Percentiles rank a stretch among this genome's conserved stretches.
Conservation (phyloP, 2,113 vertebrate species). For the Zosterops hypoxanthus region DNA sequence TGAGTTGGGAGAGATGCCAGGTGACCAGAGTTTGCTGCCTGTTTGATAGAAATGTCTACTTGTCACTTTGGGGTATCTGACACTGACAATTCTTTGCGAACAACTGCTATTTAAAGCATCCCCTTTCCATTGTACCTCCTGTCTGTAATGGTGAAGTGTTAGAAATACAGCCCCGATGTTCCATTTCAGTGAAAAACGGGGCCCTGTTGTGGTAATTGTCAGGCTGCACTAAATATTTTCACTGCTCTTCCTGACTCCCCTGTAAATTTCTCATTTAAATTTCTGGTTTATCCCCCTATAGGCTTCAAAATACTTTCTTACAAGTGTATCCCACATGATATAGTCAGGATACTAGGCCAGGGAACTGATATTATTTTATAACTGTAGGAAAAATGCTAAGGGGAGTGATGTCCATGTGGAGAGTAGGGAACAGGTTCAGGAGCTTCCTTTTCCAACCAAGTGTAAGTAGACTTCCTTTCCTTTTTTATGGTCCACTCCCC, state of each 20-base stretch:
- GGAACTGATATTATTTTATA: neutral
- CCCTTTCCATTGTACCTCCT: neutral
- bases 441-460: neutral
- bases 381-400: neutral
- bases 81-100: neutral
- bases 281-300: neutral
- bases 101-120: constrained; percentile 47
- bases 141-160: neutral
- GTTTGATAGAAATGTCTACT: constrained; percentile 20
- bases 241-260: neutral
- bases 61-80: constrained; percentile 19
- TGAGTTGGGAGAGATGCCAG: neutral
- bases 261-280: neutral
- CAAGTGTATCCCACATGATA: neutral
- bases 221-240: neutral
- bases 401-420: neutral
- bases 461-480: neutral
- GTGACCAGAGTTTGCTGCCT: constrained; percentile 14
- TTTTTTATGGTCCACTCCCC: neutral
- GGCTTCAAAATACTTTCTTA: neutral
- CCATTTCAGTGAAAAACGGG: neutral
- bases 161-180: neutral
- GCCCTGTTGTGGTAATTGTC: neutral
- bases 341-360: neutral
- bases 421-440: neutral